Evolutionary conservation across 2,797 vertebrate species (phyloP).

Genomic region (Gastrophryne carolinensis): DNA sequence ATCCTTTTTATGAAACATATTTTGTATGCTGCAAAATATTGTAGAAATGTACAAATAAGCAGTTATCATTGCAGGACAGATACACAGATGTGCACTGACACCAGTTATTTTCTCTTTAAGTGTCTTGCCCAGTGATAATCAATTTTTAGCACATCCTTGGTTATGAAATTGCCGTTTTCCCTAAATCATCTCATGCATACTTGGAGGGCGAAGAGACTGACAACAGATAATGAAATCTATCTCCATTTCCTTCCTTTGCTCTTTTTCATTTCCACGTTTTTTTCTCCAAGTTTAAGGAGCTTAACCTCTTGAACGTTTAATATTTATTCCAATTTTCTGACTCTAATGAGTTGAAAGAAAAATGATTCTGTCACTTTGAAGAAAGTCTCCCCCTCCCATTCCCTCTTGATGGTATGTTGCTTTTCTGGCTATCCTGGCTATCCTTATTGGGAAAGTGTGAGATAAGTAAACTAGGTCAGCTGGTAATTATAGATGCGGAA

Average conservation of each 20-base stretch:
- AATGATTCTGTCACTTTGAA: slow-evolving; percentile 40
- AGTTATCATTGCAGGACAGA: slow-evolving; percentile 51
- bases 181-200: slow-evolving; percentile 47
- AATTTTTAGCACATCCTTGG: slow-evolving; percentile 48
- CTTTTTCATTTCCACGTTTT: slow-evolving; percentile 16
- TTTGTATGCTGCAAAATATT: neutral
- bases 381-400: slow-evolving; percentile 31
- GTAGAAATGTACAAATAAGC: slow-evolving; percentile 53
- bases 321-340: slow-evolving; percentile 41
- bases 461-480: neutral
- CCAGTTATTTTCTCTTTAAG: slow-evolving; percentile 47
- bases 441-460: slow-evolving; percentile 43
- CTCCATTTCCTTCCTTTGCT: neutral
- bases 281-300: slow-evolving; percentile 36
- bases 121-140: slow-evolving; percentile 54
- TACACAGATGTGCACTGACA: slow-evolving; percentile 36
- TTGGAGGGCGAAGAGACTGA: slow-evolving; percentile 47
- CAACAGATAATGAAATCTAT: slow-evolving; percentile 51
- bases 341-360: slow-evolving; percentile 46
- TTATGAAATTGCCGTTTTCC: slow-evolving; percentile 56
- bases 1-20: neutral
- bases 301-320: slow-evolving; percentile 48
- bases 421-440: slow-evolving; percentile 9
- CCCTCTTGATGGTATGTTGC: slow-evolving; percentile 29
- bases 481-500: slow-evolving; percentile 54